Conservation (phyloP, 2,797 vertebrate species). For the Pseudochromis fuscus region DNA sequence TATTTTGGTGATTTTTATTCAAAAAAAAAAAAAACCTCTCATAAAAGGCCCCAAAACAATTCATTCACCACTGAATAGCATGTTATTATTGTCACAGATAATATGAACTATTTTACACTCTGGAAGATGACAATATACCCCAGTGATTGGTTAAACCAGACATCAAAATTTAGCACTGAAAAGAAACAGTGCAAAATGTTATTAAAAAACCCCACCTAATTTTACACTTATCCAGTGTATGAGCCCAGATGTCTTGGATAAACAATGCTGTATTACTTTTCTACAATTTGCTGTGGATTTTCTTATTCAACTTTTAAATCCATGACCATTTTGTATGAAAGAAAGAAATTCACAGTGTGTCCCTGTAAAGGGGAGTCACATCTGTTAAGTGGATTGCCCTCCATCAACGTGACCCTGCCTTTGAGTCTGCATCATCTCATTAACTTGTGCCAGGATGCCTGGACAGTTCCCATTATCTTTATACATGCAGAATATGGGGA, state of each 20-base stretch:
- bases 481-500: conserved; percentile 60
- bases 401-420: conserved; percentile 65
- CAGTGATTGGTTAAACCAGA: conserved; percentile 22
- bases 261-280: background rate
- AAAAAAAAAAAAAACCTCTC: background rate
- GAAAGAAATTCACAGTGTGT: conserved; percentile 34
- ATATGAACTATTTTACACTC: conserved; percentile 26
- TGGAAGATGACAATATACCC: too few species aligned
- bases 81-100: conserved; percentile 40
- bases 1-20: background rate
- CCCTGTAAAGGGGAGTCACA: conserved; percentile 34
- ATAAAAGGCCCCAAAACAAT: background rate
- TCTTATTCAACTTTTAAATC: conserved; percentile 53
- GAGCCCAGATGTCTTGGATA: conserved; percentile 11
- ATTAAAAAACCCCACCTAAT: conserved; percentile 37
- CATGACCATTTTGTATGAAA: conserved; percentile 61
- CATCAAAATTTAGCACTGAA: conserved; percentile 17
- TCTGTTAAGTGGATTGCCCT: conserved; percentile 43
- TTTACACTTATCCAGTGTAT: conserved; percentile 63
- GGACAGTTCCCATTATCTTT: conserved; percentile 73
- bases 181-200: conserved; percentile 9
- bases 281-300: conserved; percentile 50
- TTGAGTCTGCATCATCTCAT: conserved; percentile 78
- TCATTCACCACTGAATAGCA: conserved; percentile 1
- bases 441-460: conserved; percentile 67